phyloP scores from a whole-genome alignment of 2,888 invertebrate species.

The Tachystola acroxantha region DNA sequence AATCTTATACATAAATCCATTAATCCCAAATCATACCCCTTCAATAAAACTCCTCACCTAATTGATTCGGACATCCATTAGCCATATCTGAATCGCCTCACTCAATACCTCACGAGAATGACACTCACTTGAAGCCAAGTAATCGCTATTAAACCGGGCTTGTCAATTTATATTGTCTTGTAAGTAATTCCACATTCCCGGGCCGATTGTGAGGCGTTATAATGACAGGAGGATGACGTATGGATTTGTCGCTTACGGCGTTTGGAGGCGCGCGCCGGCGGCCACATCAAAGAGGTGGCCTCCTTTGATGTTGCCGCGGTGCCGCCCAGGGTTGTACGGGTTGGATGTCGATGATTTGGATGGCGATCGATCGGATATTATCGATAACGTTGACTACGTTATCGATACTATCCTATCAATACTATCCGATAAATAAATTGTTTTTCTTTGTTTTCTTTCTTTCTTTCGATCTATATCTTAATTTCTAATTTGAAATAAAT shows the following conservation, averaged over 20 bases:
- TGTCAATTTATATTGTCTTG: slow-evolving; percentile 77
- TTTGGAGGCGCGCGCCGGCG: slow-evolving; percentile 75
- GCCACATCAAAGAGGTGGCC: slow-evolving; percentile 78
- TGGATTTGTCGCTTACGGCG: slow-evolving; percentile 78
- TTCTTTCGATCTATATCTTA: not conserved
- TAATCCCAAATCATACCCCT: not conserved
- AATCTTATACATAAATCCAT: too few species aligned
- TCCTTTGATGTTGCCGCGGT: slow-evolving; percentile 74
- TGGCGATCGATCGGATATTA: slow-evolving; percentile 29
- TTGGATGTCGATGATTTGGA: slow-evolving; percentile 23
- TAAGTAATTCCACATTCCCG: slow-evolving; percentile 75
- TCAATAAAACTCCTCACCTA: slow-evolving; percentile 17
- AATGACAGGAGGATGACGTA: slow-evolving; percentile 78
- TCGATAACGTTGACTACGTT: too few species aligned
- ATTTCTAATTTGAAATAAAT: too few species aligned
- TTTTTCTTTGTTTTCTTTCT: too few species aligned
- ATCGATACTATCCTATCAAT: not conserved
- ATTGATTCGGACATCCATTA: slow-evolving; percentile 28
- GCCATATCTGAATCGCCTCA: slow-evolving; percentile 15
- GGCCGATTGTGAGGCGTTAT: slow-evolving; percentile 74
- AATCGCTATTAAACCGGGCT: slow-evolving; percentile 63
- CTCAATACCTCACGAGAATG: slow-evolving; percentile 20
- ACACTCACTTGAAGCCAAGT: slow-evolving; percentile 33
- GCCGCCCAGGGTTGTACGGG: slow-evolving; percentile 50
- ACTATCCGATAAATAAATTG: too few species aligned